Base-by-base conservation (phyloP, 2,113 vertebrate species). In the Oxyura jamaicensis region DNA sequence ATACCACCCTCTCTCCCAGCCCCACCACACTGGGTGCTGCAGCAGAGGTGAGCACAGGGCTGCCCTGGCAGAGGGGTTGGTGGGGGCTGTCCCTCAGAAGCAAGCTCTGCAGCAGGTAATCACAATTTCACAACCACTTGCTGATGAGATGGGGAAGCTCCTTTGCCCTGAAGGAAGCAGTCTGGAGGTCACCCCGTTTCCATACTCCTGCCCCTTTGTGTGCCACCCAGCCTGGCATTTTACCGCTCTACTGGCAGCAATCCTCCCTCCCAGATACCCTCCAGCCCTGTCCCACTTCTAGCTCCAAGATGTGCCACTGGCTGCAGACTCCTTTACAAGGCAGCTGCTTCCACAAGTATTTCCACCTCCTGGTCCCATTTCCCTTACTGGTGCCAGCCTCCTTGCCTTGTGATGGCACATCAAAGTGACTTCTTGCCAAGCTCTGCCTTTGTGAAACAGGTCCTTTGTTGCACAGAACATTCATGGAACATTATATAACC, bases 11-110 rank as follows among this genome's bases (percentile, higher is more conserved):
- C 4, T 4, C 15, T 46, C 4, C 3, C 36, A 36, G 10, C 10
- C 18, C 2, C 1, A 18, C 28, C 18, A n/a, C 11, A 3, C 0
- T 2, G 35, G 11, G 5, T 44, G 26, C 23, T 3, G 1, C 29
- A 39, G 33, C 44, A 46, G 2, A 7, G 29, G 10, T 13, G 33
- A 44, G 21, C 10, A 10, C 1, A 1, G 20, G 31, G 36, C 18
- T 76, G 21, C 5, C 15, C 13, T 4, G 0, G 5, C 0, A 0
- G 10, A 73, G 11, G 8, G 25, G 60, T 16, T 36, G 36, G 15
- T 17, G 18, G 22, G 11, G 8, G 3, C 55, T 67, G 5, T 55
- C 33, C 71, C 16, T 1, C 60, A 55, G 21, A 50, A 72, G 3
- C 48, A n/a, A 15, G 2, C 75, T 85, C 35, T 83, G 33, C 53